phyloP scores from a whole-genome alignment of 2,113 vertebrate genomes.

The Ctenomys sociabilis region DNA sequence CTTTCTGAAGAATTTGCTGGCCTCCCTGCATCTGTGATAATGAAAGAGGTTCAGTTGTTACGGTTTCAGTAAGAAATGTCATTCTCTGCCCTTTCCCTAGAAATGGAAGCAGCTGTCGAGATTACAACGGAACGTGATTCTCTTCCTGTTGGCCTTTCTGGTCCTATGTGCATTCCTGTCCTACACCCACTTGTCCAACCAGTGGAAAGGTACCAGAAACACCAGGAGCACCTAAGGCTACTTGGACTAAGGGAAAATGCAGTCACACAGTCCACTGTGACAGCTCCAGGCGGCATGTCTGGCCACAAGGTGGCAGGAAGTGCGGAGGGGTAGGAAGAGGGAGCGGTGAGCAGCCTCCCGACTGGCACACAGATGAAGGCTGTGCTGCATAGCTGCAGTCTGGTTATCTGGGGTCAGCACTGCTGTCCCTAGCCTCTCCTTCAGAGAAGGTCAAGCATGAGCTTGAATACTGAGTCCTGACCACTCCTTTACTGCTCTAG shows the following conservation, averaged over 20 bases:
- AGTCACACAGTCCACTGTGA: too few species aligned
- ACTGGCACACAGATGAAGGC: not conserved
- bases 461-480: rapidly evolving
- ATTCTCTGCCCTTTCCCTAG: constrained; percentile 78
- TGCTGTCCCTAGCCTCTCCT: rapidly evolving
- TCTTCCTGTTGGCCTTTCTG: constrained; percentile 89
- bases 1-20: not conserved
- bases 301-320: not conserved
- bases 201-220: constrained; percentile 87
- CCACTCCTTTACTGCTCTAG: rapidly evolving
- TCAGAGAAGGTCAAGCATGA: not conserved
- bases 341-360: rapidly evolving
- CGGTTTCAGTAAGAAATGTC: not conserved
- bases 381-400: rapidly evolving
- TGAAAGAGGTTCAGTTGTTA: rapidly evolving
- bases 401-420: not conserved
- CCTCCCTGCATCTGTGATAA: rapidly evolving
- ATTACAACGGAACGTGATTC: constrained; percentile 92
- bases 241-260: not conserved
- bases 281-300: not conserved
- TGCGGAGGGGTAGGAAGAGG: rapidly evolving
- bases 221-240: rapidly evolving
- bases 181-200: constrained; percentile 85
- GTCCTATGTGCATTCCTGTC: constrained; percentile 87
- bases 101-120: constrained; percentile 97